These are phyloP conservation scores for Lepidostoma basale DNA, from an alignment of 1,140 invertebrate species.

Conservation along the genomic window DNA sequence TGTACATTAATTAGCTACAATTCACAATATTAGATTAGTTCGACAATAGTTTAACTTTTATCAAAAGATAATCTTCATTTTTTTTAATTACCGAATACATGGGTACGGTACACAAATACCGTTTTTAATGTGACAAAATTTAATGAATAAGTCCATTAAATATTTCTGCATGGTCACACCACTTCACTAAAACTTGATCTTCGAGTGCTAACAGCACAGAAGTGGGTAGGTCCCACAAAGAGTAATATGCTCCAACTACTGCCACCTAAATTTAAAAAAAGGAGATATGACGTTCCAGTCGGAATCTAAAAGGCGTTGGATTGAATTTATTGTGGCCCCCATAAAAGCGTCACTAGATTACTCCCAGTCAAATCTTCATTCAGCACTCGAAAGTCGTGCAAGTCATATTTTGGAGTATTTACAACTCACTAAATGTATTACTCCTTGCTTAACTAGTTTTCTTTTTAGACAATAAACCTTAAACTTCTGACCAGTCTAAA, in stretches of 20 bases:
- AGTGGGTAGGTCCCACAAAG: slow-evolving; percentile 4
- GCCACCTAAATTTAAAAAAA: neutral
- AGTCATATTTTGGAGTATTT: neutral
- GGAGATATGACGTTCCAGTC: too few species aligned
- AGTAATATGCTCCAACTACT: slow-evolving; percentile 2
- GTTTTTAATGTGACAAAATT: too few species aligned
- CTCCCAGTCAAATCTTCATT: neutral
- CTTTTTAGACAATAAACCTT: too few species aligned
- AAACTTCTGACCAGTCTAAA: too few species aligned
- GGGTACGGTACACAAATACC: too few species aligned
- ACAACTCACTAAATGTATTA: neutral
- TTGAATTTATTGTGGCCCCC: neutral
- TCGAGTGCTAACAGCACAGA: neutral
- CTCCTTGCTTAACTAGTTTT: neutral
- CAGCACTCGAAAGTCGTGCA: neutral
- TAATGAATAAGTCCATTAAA: too few species aligned
- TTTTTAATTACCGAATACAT: too few species aligned
- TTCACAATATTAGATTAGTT: too few species aligned
- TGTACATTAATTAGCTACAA: too few species aligned
- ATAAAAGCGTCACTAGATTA: neutral
- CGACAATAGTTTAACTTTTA: too few species aligned
- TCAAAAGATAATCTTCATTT: too few species aligned
- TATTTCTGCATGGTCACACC: neutral
- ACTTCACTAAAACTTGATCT: neutral
- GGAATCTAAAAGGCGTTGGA: neutral